Conservation (phyloP, 2,888 invertebrate genomes). For the Salpingus planirostris region DNA sequence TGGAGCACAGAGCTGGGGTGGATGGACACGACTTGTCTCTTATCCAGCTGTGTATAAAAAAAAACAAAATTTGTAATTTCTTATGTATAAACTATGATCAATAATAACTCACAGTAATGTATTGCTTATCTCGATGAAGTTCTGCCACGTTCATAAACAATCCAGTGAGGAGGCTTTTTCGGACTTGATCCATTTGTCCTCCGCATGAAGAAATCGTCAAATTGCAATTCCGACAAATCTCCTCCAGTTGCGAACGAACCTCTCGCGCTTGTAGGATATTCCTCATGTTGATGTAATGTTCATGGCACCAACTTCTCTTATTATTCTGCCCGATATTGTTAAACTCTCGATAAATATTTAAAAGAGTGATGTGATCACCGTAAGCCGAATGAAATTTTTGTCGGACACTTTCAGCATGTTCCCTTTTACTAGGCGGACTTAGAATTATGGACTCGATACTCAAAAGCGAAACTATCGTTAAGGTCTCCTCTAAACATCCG, state of each 20-base stretch:
- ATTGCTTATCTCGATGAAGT: slow-evolving; percentile 60
- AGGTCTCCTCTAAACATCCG: slow-evolving; percentile 69
- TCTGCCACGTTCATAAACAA: slow-evolving; percentile 83
- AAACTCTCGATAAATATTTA: slow-evolving; percentile 81
- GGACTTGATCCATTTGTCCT: slow-evolving; percentile 51
- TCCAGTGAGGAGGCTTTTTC: slow-evolving; percentile 74
- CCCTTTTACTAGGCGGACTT: slow-evolving; percentile 63
- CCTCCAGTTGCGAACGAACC: slow-evolving; percentile 69
- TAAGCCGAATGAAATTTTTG: slow-evolving; percentile 74
- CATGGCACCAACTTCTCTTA: slow-evolving; percentile 79
- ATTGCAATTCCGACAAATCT: slow-evolving; percentile 51
- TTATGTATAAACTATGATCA: neutral
- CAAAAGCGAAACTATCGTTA: slow-evolving; percentile 79
- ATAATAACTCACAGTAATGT: slow-evolving; percentile 49
- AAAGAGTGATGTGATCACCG: slow-evolving; percentile 86
- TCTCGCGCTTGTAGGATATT: slow-evolving; percentile 75
- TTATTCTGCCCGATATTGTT: slow-evolving; percentile 53
- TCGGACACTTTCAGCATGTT: slow-evolving; percentile 63
- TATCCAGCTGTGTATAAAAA: slow-evolving; percentile 52
- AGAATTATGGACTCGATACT: slow-evolving; percentile 83
- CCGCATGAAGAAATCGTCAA: slow-evolving; percentile 58
- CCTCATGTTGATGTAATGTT: slow-evolving; percentile 76
- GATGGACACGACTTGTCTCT: slow-evolving; percentile 61
- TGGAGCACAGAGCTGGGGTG: slow-evolving; percentile 79
- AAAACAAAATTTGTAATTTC: neutral